Evolutionary conservation across 2,888 invertebrate species (phyloP).

Genomic region (Dorcus parallelipipedus): DNA sequence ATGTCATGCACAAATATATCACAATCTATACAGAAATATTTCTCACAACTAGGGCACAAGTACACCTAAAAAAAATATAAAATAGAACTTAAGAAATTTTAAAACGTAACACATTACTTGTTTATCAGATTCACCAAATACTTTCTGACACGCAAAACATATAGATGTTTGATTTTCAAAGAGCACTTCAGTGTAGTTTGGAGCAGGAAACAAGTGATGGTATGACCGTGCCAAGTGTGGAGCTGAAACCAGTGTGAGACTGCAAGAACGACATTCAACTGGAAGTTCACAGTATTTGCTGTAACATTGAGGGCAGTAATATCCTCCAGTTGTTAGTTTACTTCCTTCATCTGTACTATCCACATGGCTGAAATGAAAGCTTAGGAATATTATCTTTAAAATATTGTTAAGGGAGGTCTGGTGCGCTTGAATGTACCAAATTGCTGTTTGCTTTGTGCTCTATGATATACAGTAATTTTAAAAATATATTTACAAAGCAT

Average conservation of each 20-base stretch:
- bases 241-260: conserved; percentile 93
- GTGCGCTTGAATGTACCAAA: no score
- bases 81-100: neutral
- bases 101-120: conserved; percentile 52
- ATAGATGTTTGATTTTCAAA: conserved; percentile 56
- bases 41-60: conserved; percentile 74
- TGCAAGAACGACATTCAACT: conserved; percentile 94
- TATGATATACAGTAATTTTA: no score
- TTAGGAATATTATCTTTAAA: no score
- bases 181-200: conserved; percentile 72
- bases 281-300: conserved; percentile 98
- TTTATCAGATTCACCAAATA: conserved; percentile 67
- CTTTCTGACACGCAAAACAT: conserved; percentile 75
- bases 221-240: conserved; percentile 97
- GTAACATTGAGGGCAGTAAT: conserved; percentile 92
- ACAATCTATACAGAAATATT: conserved; percentile 90
- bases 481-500: no score
- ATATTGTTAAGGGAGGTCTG: neutral
- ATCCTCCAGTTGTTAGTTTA: conserved; percentile 72
- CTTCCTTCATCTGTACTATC: conserved; percentile 68
- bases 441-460: no score
- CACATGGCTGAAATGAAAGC: conserved; percentile 61
- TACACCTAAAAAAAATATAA: conserved; percentile 61
- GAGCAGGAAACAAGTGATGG: conserved; percentile 94
- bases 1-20: conserved; percentile 92